A percentile compares a stretch with the other conserved stretches of the same genome.
Evolutionary conservation across 2,888 invertebrate genomes (phyloP).

Genomic region (Dendrolimus pini): DNA sequence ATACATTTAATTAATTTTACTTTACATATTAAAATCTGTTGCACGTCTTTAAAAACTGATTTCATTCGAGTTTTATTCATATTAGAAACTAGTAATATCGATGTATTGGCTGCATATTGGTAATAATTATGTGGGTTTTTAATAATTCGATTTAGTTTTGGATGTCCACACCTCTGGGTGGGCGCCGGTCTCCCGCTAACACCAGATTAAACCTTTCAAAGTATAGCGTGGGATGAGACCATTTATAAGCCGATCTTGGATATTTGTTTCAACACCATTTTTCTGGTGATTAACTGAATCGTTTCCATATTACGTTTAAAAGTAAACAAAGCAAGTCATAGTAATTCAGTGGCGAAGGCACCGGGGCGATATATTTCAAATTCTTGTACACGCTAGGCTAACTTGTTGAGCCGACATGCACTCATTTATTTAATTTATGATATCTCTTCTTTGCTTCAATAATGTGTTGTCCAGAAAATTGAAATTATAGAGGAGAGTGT

Average conservation of each 20-base stretch:
- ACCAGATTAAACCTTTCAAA: constrained; percentile 53
- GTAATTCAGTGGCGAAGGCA: background rate
- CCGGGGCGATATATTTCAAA: too few relatives aligned
- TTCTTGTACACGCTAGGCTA: too few relatives aligned
- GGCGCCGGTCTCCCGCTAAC: constrained; percentile 63
- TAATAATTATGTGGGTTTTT: constrained; percentile 26
- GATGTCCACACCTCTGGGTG: constrained; percentile 71
- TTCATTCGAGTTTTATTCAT: constrained; percentile 24
- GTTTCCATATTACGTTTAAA: constrained; percentile 28
- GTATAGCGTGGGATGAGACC: constrained; percentile 56
- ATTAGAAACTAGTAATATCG: constrained; percentile 15
- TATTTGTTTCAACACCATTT: constrained; percentile 60
- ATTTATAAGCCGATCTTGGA: constrained; percentile 57
- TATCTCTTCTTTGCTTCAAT: too few relatives aligned
- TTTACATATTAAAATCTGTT: constrained; percentile 28
- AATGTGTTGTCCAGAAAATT: too few relatives aligned
- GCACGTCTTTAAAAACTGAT: constrained; percentile 10
- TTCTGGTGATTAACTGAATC: constrained; percentile 48
- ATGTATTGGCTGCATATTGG: constrained; percentile 8
- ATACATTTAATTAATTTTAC: constrained; percentile 44
- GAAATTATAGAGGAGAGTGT: too few relatives aligned
- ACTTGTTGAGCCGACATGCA: too few relatives aligned
- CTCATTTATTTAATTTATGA: too few relatives aligned
- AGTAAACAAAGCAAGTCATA: background rate
- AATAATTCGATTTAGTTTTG: constrained; percentile 65